These are phyloP conservation scores for Polydrusus tereticollis DNA, from an alignment of 2,888 invertebrate species.

Conservation along the genomic window DNA sequence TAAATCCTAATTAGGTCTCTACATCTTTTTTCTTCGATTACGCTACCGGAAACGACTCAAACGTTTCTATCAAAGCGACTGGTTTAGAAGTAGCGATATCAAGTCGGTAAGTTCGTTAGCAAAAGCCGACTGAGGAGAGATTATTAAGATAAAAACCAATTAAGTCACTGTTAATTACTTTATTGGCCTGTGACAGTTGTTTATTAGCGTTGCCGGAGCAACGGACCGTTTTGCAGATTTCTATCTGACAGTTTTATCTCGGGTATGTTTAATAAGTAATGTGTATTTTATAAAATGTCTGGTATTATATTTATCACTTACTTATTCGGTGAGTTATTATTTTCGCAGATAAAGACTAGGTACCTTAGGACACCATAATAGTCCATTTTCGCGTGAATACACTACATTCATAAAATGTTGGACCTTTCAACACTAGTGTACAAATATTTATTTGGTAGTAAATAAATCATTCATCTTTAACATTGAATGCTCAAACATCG, in stretches of 20 bases:
- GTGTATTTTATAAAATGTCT: background rate
- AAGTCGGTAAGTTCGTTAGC: conserved; percentile 33
- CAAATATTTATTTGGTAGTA: too few relatives aligned
- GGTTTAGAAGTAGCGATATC: conserved; percentile 20
- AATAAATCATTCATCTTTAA: too few relatives aligned
- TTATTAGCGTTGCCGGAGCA: conserved; percentile 54
- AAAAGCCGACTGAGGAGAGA: conserved; percentile 37
- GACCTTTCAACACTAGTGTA: too few relatives aligned
- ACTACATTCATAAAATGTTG: too few relatives aligned
- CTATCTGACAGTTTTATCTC: conserved; percentile 33
- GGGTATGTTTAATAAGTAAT: conserved; percentile 1
- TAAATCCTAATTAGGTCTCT: too few relatives aligned
- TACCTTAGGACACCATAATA: too few relatives aligned
- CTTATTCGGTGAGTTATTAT: too few relatives aligned
- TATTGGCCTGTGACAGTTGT: conserved; percentile 57
- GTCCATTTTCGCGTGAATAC: too few relatives aligned
- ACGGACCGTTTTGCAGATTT: conserved; percentile 31
- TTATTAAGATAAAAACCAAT: conserved; percentile 56
- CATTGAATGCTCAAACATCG: too few relatives aligned
- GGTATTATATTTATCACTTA: background rate
- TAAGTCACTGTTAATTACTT: conserved; percentile 58
- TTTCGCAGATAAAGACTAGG: too few relatives aligned
- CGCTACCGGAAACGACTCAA: conserved; percentile 10
- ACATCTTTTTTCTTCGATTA: background rate
- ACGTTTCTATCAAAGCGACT: conserved; percentile 21